Base-by-base conservation (phyloP, 2,888 invertebrate species). In the Platycheirus rosarum region DNA sequence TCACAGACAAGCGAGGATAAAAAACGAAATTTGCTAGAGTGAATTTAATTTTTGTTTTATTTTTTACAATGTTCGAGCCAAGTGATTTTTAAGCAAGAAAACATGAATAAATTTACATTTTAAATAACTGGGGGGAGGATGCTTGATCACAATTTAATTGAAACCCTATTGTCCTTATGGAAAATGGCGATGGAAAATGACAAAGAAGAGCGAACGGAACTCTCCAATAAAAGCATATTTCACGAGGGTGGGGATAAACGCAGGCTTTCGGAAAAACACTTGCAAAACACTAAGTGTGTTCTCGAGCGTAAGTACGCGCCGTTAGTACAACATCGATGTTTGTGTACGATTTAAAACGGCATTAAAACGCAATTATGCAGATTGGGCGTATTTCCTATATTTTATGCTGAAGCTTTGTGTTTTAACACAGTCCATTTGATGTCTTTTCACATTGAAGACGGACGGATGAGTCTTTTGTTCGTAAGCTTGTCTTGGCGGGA, bases 101-200 rank as follows among this genome's bases (percentile, higher is more conserved):
- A 80, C 80, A 80, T 80, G 80, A 80, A 80, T 80, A 80, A 80
- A 80, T 80, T 76, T 80, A 70, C 80, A 80, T 80, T 62, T 60
- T 37, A 76, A 80, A 65, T 37, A 66, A 65, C 23, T 11, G 53
- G 57, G 65, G 75, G 40, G 37, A 20, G 73, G 53, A 73, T 60
- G 40, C 70, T 76, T 82, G 77, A 82, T 62, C 77, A 77, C 77
- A 73, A 77, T 82, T 82, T 85, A 84, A 85, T 85, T 85, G 84
- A 85, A 85, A 84, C 75, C 78, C 74, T 77, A 75, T 82, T 84
- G 78, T 82, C 62, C 70, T 79, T 70, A 70, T 70, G 78, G 75
- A 75, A 75, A 70, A 75, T 80, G 66, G 78, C 69, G 20, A 65
- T 57, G 71, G 70, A 74, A 75, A 70, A 75, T 80, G 71, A 60